Evolutionary conservation across 2,888 invertebrate genomes (phyloP).

Genomic region (Caenorhabditis sinica): DNA sequence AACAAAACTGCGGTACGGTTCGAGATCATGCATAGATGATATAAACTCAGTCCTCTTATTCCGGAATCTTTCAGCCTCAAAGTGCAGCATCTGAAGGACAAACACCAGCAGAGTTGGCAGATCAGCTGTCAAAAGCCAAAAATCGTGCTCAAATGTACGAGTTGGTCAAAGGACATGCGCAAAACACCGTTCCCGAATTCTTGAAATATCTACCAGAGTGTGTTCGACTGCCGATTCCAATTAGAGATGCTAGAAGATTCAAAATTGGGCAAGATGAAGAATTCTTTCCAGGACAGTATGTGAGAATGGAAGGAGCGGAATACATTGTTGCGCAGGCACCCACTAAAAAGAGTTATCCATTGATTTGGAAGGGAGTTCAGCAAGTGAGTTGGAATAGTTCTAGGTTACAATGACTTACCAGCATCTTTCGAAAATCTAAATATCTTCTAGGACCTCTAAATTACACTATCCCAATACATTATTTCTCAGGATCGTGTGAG

Average conservation of each 20-base stretch:
- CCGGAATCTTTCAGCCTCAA: constrained; percentile 1
- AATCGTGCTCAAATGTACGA: constrained; percentile 35
- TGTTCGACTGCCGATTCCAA: constrained; percentile 49
- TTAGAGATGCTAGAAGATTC: constrained; percentile 40
- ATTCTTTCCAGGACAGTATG: constrained; percentile 53
- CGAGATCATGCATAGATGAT: neutral
- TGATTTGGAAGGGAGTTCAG: constrained; percentile 55
- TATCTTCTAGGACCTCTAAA: neutral
- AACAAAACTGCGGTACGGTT: neutral
- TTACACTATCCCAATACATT: neutral
- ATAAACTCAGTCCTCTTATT: too few species aligned
- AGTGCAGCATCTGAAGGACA: constrained; percentile 29
- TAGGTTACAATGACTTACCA: too few species aligned
- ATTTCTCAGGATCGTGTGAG: constrained; percentile 54
- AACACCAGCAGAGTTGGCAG: constrained; percentile 32
- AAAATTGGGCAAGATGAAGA: constrained; percentile 38
- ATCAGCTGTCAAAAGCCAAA: constrained; percentile 19
- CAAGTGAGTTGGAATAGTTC: too few species aligned
- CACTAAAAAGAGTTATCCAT: constrained; percentile 35
- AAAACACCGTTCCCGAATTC: constrained; percentile 19
- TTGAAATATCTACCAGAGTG: constrained; percentile 32
- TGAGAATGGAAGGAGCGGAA: constrained; percentile 58
- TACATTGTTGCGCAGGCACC: constrained; percentile 66
- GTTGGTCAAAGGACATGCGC: constrained; percentile 9
- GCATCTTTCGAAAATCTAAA: too few species aligned